phyloP scores from a whole-genome alignment of 2,113 vertebrate species.

The Montifringilla adamsi region DNA sequence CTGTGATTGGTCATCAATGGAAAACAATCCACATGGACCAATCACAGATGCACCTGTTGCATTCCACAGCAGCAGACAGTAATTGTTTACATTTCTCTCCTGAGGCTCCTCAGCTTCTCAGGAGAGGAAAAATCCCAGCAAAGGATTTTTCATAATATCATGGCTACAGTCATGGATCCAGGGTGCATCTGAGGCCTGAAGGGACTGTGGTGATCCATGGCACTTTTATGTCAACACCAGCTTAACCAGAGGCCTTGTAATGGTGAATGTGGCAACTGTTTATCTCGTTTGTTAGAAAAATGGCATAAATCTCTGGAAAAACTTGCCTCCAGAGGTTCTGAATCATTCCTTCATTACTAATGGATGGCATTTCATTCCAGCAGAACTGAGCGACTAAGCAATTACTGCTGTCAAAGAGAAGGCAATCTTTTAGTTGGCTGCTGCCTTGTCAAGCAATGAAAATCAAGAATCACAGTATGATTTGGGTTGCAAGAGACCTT shows the following conservation, averaged over 20 bases:
- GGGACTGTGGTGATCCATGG: not conserved
- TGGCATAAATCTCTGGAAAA: not conserved
- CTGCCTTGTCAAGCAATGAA: not conserved
- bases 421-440: not conserved
- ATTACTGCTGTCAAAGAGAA: not conserved
- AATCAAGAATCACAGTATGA: not conserved
- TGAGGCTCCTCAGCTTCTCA: too few relatives aligned
- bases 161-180: not conserved
- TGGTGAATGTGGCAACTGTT: not conserved
- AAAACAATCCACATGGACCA: too few relatives aligned
- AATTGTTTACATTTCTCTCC: too few relatives aligned
- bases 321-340: not conserved
- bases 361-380: not conserved
- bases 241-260: not conserved
- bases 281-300: not conserved
- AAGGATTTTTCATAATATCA: too few relatives aligned
- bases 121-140: too few relatives aligned
- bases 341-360: not conserved
- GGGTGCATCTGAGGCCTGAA: not conserved
- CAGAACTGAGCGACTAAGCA: not conserved
- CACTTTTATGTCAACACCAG: not conserved
- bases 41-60: too few relatives aligned
- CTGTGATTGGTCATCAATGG: too few relatives aligned
- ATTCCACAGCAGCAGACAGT: too few relatives aligned
- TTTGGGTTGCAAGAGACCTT: not conserved